Conservation (phyloP, 2,888 invertebrate genomes). For the Sarcophaga subvicina region DNA sequence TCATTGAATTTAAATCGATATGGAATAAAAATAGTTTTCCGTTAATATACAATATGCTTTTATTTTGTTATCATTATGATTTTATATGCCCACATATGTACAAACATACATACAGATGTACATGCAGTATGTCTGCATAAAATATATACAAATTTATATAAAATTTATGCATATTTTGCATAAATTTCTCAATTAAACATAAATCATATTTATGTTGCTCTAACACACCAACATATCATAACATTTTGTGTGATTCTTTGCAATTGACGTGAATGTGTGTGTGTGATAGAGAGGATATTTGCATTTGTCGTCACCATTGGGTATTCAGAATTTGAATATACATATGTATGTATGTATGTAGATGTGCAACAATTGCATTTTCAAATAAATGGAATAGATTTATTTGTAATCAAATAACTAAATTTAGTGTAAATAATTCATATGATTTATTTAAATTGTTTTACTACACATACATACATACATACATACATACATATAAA, state of each 20-base stretch:
- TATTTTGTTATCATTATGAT: too few species aligned
- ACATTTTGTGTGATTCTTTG: neutral
- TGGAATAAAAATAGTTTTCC: too few species aligned
- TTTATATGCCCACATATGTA: neutral
- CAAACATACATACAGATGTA: neutral
- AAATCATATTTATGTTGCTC: conserved; percentile 62
- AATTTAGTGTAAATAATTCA: conserved; percentile 69
- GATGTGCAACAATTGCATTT: conserved; percentile 66
- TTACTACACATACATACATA: neutral
- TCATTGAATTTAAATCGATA: too few species aligned
- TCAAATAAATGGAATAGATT: conserved; percentile 55
- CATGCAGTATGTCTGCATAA: neutral
- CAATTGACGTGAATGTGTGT: neutral
- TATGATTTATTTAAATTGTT: conserved; percentile 48
- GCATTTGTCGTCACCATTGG: conserved; percentile 66
- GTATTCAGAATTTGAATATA: conserved; percentile 53
- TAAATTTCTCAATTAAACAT: conserved; percentile 69
- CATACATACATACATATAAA: neutral
- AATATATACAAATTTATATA: neutral
- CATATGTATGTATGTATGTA: neutral
- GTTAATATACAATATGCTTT: too few species aligned
- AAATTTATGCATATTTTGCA: conserved; percentile 69
- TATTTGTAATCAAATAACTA: conserved; percentile 55
- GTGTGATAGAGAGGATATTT: conserved; percentile 52
- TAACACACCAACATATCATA: conserved; percentile 25